Evolutionary conservation across 2,888 invertebrate genomes (phyloP).

Genomic region (Cantharis rufa): DNA sequence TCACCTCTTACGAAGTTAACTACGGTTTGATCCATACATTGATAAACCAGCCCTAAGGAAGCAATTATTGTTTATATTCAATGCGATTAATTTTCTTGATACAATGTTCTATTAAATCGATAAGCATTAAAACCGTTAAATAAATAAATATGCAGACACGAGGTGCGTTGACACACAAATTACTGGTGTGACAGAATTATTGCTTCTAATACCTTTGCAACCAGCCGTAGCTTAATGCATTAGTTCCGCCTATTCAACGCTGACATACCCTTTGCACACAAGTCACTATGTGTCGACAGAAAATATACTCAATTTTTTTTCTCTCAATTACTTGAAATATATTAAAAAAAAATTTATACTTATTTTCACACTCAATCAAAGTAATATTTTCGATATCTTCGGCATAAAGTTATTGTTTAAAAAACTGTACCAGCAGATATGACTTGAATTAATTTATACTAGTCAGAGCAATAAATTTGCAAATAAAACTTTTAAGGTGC

Average conservation of each 20-base stretch:
- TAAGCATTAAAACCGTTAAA: slow-evolving; percentile 5
- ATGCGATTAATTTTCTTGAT: background rate
- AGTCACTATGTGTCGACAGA: slow-evolving; percentile 31
- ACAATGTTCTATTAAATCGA: background rate
- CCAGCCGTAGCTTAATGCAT: slow-evolving; percentile 49
- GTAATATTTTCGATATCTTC: background rate
- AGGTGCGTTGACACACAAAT: slow-evolving; percentile 41
- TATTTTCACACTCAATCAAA: background rate
- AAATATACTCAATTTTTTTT: slow-evolving; percentile 5
- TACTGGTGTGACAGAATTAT: slow-evolving; percentile 49
- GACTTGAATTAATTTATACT: background rate
- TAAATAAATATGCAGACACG: slow-evolving; percentile 8
- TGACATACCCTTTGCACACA: slow-evolving; percentile 29
- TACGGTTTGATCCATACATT: background rate
- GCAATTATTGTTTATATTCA: background rate
- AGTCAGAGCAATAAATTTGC: background rate
- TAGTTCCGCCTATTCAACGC: slow-evolving; percentile 45
- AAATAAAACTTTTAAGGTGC: slow-evolving; percentile 4
- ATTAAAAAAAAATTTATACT: background rate
- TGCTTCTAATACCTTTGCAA: slow-evolving; percentile 48
- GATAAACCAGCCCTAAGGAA: background rate
- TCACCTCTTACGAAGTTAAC: background rate
- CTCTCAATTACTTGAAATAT: too few relatives aligned
- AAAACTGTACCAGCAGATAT: background rate
- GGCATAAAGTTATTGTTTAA: background rate